These are phyloP conservation scores for Eilema depressum DNA, from an alignment of 2,888 invertebrate species.

Conservation along the genomic window DNA sequence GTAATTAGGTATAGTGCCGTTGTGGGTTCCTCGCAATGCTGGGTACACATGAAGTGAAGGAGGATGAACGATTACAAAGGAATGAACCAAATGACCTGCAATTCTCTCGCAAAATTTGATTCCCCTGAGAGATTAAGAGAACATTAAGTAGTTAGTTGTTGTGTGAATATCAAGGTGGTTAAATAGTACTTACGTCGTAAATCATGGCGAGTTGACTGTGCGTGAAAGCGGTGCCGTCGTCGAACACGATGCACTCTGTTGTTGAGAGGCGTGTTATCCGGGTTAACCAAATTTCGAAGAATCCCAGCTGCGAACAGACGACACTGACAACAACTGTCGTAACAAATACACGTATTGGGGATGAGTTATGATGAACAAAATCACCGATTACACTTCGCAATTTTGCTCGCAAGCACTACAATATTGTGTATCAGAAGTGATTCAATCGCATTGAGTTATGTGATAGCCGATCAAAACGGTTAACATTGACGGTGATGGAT, in stretches of 20 bases:
- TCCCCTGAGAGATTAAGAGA: not conserved
- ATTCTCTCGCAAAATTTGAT: no score
- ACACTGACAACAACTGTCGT: constrained; percentile 41
- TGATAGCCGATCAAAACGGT: no score
- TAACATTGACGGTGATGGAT: not conserved
- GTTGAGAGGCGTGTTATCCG: constrained; percentile 94
- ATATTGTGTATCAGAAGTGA: not conserved
- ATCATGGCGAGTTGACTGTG: constrained; percentile 94
- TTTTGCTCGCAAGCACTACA: not conserved
- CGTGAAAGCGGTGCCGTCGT: constrained; percentile 95
- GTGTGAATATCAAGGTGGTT: no score
- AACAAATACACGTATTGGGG: constrained; percentile 21
- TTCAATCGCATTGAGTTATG: constrained; percentile 4
- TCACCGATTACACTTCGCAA: constrained; percentile 4
- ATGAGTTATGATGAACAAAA: constrained; percentile 19
- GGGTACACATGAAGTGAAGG: not conserved
- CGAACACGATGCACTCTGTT: constrained; percentile 93
- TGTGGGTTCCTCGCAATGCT: no score
- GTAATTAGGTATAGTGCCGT: no score
- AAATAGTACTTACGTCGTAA: constrained; percentile 89
- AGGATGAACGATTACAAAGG: no score
- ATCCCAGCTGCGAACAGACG: constrained; percentile 88
- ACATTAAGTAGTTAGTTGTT: not conserved
- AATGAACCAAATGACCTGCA: no score
- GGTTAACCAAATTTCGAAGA: constrained; percentile 98